A percentile compares a stretch with the other conserved stretches of the same genome.
Conservation (phyloP, 2,113 vertebrate genomes). For the Microcebus jonahi region DNA sequence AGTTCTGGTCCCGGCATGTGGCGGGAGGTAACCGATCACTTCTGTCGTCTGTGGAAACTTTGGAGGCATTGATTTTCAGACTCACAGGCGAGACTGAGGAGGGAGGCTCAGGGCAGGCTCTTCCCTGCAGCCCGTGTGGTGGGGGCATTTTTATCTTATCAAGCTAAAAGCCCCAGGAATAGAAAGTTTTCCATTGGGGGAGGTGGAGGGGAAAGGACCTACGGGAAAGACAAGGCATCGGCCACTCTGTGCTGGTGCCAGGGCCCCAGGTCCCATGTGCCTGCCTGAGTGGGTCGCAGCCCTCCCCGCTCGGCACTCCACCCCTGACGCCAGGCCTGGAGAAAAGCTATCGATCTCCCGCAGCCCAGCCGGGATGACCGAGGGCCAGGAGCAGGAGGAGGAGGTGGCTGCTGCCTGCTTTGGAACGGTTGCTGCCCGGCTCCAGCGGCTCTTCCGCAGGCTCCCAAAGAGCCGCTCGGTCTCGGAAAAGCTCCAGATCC, state of each 20-base stretch:
- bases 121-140: slow-evolving; percentile 78
- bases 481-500: slow-evolving; percentile 84
- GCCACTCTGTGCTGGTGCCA: background rate
- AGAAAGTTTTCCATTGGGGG: slow-evolving; percentile 88
- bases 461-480: slow-evolving; percentile 90
- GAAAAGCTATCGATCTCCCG: slow-evolving; percentile 35
- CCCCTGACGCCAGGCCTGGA: background rate
- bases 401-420: slow-evolving; percentile 88
- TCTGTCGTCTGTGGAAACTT: slow-evolving; percentile 47
- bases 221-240: slow-evolving; percentile 63
- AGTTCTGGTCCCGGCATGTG: background rate
- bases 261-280: background rate
- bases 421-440: slow-evolving; percentile 87
- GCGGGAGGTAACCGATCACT: slow-evolving; percentile 40
- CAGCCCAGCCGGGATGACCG: slow-evolving; percentile 72
- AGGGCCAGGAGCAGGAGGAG: slow-evolving; percentile 74
- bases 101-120: slow-evolving; percentile 69
- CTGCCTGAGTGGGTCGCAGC: slow-evolving; percentile 16
- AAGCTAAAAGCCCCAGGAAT: slow-evolving; percentile 90
- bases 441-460: slow-evolving; percentile 90
- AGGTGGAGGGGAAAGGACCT: slow-evolving; percentile 68
- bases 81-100: background rate
- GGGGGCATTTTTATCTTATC: slow-evolving; percentile 89
- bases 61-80: slow-evolving; percentile 69
- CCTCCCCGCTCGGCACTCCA: background rate